Base-by-base conservation (phyloP, 1,140 invertebrate species). In the Anastrepha ludens region DNA sequence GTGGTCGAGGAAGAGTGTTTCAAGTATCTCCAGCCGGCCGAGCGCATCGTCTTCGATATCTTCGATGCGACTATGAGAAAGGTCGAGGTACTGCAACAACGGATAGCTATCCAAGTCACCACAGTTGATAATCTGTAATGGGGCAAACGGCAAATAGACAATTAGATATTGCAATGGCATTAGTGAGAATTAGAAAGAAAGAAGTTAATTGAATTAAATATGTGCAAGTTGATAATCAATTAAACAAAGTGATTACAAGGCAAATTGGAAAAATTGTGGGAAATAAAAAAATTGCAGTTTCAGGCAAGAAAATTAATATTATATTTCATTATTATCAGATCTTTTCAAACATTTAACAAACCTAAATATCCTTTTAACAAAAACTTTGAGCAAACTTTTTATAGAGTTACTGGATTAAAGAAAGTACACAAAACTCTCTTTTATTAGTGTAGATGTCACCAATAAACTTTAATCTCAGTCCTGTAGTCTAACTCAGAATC, bases 91-190 rank as follows among this genome's bases (percentile, higher is more conserved):
- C 88, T 96, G 96, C 11, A 99, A 92, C 20, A 98, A 93, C 0
- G 97, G 97, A 92, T 98, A 98, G 89, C 97, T 97, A 90, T 98
- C 97, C 87, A 99, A 94, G 90, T 98, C 97, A n/a, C 97, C 97
- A 89, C 97, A 95, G 64, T 95, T 95, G 20, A 99, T 96, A 0
- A 95, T 94, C 85, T 95, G 91, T 1, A 88, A 88, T 55, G 3
- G 47, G 70, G 87, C 3, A 60, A 41, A 58, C 9, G 8, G 39
- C 13, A 86, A 67, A 17, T 11, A 7, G 41, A 39, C 60, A 39
- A 20, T 55, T 59, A 58, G 1, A 2, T 59, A 39, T 9, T 6
- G 7, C n/a, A 81, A 86, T 29, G 29, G 29, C 41, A 60, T 64
- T 86, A 64, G 9, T 85, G 3, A 47, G 44, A 70, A 59, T 67